phyloP scores from a whole-genome alignment of 2,888 invertebrate species.

The Amorpha juglandis region DNA sequence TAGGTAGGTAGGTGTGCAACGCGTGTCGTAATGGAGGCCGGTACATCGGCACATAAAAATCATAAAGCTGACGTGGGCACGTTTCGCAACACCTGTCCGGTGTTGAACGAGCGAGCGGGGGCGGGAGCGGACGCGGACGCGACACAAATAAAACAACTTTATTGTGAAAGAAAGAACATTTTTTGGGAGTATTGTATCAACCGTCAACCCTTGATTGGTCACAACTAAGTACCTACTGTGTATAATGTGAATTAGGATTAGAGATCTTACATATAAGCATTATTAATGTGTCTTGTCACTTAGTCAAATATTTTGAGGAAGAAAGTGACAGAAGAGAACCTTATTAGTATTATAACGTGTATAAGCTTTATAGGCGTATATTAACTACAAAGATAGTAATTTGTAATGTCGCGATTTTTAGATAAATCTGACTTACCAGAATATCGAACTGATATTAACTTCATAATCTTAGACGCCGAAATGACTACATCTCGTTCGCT shows the following conservation, averaged over 20 bases:
- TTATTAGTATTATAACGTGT: too few relatives aligned
- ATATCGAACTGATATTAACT: slow-evolving; percentile 8
- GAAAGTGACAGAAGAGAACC: too few relatives aligned
- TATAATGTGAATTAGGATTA: too few relatives aligned
- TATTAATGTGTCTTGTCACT: too few relatives aligned
- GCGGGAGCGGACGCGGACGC: not conserved
- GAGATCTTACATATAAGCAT: too few relatives aligned
- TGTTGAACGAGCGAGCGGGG: not conserved
- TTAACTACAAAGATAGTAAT: too few relatives aligned
- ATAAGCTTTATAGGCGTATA: too few relatives aligned
- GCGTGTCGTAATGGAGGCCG: slow-evolving; percentile 70
- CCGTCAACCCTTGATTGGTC: too few relatives aligned
- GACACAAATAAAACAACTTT: not conserved
- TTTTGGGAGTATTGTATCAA: too few relatives aligned
- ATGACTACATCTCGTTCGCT: slow-evolving; percentile 29
- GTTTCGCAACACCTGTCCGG: slow-evolving; percentile 69
- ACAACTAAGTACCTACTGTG: too few relatives aligned
- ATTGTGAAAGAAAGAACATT: too few relatives aligned
- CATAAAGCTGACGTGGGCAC: slow-evolving; percentile 62
- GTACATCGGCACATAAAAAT: slow-evolving; percentile 67
- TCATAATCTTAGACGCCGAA: slow-evolving; percentile 15
- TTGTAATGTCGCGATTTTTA: not conserved
- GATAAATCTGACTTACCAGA: not conserved
- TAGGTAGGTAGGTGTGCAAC: slow-evolving; percentile 56
- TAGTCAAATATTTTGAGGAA: too few relatives aligned